Conservation (phyloP, 2,113 vertebrate genomes). For the Nipponia nippon region DNA sequence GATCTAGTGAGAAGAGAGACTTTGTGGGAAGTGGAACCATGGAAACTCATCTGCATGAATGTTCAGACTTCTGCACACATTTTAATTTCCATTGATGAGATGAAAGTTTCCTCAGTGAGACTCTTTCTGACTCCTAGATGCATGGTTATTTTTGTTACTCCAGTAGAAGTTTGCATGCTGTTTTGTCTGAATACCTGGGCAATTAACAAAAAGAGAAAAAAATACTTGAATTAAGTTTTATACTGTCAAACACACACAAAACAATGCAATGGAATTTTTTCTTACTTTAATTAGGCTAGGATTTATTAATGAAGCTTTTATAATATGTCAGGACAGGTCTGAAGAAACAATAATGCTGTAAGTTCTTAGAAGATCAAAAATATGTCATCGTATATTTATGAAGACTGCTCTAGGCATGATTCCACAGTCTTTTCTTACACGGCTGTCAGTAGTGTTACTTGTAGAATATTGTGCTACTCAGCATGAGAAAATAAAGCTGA, state of each 20-base stretch:
- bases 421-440: neutral
- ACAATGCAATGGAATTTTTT: neutral
- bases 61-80: neutral
- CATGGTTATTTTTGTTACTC: neutral
- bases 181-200: neutral
- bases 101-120: neutral
- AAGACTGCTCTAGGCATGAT: neutral
- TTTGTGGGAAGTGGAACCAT: neutral
- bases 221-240: neutral
- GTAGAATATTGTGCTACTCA: neutral
- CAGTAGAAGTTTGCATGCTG: neutral
- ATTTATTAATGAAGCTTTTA: neutral
- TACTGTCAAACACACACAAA: neutral
- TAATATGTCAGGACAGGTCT: neutral
- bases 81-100: neutral
- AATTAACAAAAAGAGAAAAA: neutral
- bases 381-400: neutral
- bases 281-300: neutral
- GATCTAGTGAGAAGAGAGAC: neutral
- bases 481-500: neutral
- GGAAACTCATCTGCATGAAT: neutral
- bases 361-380: neutral
- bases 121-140: neutral
- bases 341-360: neutral
- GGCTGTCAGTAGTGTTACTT: neutral